These are phyloP conservation scores for Hyaena hyaena DNA, from an alignment of 2,113 vertebrate species.

Conservation along the genomic window DNA sequence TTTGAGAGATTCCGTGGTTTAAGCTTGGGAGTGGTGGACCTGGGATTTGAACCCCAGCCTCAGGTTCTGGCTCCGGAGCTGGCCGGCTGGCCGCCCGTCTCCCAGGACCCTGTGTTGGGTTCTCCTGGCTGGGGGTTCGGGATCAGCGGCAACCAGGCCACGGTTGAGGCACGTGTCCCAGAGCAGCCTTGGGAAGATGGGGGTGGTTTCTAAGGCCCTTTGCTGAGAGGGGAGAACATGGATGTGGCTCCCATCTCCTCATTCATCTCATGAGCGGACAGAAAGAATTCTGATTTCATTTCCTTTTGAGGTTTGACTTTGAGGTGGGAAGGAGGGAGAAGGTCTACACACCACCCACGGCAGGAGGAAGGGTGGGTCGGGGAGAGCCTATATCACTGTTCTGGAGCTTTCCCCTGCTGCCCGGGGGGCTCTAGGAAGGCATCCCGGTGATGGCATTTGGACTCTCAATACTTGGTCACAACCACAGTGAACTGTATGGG, in stretches of 20 bases:
- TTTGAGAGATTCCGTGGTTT: background rate
- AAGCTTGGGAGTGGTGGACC: background rate
- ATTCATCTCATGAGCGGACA: rapidly evolving
- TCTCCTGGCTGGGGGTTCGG: background rate
- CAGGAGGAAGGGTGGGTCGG: rapidly evolving
- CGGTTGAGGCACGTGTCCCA: rapidly evolving
- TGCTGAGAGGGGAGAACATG: background rate
- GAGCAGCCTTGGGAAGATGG: too few relatives aligned
- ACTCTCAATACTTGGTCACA: background rate
- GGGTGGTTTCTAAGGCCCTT: background rate
- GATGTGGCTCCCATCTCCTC: background rate
- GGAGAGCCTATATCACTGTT: background rate
- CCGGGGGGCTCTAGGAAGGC: background rate
- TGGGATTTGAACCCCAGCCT: background rate
- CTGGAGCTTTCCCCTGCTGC: background rate
- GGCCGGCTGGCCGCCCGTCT: too few relatives aligned
- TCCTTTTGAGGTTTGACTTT: background rate
- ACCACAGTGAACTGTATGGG: background rate
- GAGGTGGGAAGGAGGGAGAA: too few relatives aligned
- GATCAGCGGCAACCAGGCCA: background rate
- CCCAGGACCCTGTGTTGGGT: background rate
- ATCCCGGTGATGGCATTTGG: too few relatives aligned
- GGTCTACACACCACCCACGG: rapidly evolving
- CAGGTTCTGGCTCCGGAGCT: background rate
- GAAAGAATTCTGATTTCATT: background rate